Percentiles rank a stretch among this genome's conserved stretches.
Evolutionary conservation across 1,140 invertebrate species (phyloP).

Genomic region (Pectinophora gossypiella): DNA sequence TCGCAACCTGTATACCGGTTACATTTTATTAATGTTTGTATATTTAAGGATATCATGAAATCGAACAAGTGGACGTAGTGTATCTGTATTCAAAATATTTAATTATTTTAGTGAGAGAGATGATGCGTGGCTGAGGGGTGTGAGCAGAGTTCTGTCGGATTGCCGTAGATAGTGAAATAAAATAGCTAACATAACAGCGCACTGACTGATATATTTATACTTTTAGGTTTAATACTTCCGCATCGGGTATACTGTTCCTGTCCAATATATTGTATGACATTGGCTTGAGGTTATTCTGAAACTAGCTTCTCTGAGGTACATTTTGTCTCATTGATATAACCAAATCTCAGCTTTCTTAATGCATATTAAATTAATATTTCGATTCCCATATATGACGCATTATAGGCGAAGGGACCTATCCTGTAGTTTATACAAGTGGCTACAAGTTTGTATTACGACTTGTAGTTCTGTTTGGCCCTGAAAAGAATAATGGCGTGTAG

Average conservation of each 20-base stretch:
- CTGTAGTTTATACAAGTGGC: no score
- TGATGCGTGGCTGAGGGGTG: background rate
- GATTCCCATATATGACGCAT: no score
- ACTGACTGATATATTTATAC: slow-evolving; percentile 44
- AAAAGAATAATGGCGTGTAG: no score
- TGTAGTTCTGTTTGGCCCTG: no score
- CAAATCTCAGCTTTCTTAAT: no score
- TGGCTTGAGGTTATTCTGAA: background rate
- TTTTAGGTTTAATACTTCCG: slow-evolving; percentile 32
- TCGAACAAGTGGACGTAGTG: slow-evolving; percentile 45
- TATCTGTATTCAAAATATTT: slow-evolving; percentile 16
- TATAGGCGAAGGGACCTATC: no score
- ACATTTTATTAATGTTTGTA: slow-evolving; percentile 48
- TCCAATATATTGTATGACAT: background rate
- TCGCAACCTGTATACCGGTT: slow-evolving; percentile 37
- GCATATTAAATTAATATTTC: no score
- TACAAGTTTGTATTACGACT: no score
- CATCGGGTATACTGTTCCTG: slow-evolving; percentile 17
- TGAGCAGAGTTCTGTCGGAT: background rate
- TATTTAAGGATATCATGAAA: slow-evolving; percentile 56
- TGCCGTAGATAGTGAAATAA: background rate
- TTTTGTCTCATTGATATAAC: no score
- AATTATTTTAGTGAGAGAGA: background rate
- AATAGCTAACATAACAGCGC: slow-evolving; percentile 17
- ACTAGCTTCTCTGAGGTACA: no score